Evolutionary conservation across 2,888 invertebrate genomes (phyloP).

Genomic region (Protodeltote pygarga): DNA sequence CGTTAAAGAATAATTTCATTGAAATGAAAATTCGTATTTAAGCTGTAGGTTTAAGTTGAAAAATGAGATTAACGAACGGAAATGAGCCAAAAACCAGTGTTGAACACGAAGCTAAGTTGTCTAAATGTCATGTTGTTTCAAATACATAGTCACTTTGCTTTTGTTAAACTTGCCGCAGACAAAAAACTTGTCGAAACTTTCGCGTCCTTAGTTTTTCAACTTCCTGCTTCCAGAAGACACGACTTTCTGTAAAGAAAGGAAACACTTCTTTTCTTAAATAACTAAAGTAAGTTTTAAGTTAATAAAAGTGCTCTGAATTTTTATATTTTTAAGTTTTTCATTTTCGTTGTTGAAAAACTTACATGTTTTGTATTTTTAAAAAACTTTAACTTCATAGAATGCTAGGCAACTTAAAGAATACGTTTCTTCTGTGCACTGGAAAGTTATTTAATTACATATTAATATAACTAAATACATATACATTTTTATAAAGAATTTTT

Average conservation of each 20-base stretch:
- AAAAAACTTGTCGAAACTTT: constrained; percentile 53
- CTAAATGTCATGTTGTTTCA: constrained; percentile 46
- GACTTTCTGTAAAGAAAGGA: constrained; percentile 52
- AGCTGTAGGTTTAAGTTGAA: constrained; percentile 11
- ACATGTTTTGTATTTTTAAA: constrained; percentile 4
- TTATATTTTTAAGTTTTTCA: constrained; percentile 36
- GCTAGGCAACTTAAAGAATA: background rate
- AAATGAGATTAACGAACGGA: constrained; percentile 25
- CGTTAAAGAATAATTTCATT: constrained; percentile 15
- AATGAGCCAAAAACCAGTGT: constrained; percentile 13
- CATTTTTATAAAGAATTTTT: no score
- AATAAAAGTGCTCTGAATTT: constrained; percentile 49
- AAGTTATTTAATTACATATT: background rate
- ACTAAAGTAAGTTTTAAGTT: constrained; percentile 51
- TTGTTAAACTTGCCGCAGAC: constrained; percentile 40
- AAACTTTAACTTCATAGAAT: background rate
- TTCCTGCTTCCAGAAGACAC: constrained; percentile 55
- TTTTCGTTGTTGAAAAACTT: constrained; percentile 21
- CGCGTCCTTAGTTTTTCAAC: constrained; percentile 51
- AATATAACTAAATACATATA: no score
- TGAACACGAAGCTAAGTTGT: constrained; percentile 29
- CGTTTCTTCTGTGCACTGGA: background rate
- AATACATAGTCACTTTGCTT: constrained; percentile 32
- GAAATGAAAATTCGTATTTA: constrained; percentile 10
- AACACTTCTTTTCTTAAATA: constrained; percentile 56